Evolutionary conservation across 2,113 vertebrate species (phyloP).

Genomic region (Thalassoma bifasciatum): DNA sequence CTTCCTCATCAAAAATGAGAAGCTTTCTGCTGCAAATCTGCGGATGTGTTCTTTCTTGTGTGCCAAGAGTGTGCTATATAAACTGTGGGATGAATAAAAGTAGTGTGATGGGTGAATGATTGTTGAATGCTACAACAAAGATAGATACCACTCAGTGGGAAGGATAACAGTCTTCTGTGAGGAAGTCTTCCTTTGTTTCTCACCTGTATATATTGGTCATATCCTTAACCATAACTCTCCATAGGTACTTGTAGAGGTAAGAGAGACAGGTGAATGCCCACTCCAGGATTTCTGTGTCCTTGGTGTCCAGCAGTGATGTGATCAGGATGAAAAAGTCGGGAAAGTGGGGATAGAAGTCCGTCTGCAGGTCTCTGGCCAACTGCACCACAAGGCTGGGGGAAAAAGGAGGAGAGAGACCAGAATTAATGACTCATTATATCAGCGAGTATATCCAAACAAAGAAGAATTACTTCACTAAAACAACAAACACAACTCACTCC

Average conservation of each 20-base stretch:
- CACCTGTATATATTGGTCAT: constrained; percentile 94
- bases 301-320: constrained; percentile 91
- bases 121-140: not conserved
- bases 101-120: not conserved
- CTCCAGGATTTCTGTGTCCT: constrained; percentile 93
- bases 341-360: constrained; percentile 97
- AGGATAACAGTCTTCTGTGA: not conserved
- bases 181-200: not conserved
- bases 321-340: constrained; percentile 91
- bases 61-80: constrained; percentile 93
- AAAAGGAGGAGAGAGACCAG: not conserved
- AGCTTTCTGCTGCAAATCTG: constrained; percentile 97
- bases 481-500: constrained; percentile 86
- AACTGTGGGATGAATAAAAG: constrained; percentile 74
- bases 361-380: constrained; percentile 95
- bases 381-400: constrained; percentile 91
- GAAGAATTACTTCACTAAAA: not conserved
- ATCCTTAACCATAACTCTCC: constrained; percentile 97
- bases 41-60: constrained; percentile 96
- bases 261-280: constrained; percentile 95
- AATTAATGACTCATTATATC: not conserved
- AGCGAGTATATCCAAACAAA: too few species aligned
- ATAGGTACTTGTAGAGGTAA: constrained; percentile 97
- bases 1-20: constrained; percentile 98
- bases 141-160: too few species aligned